Percentiles rank a stretch among this genome's conserved stretches.
Conservation (phyloP, 2,797 vertebrate species). For the Siniperca undulata region DNA sequence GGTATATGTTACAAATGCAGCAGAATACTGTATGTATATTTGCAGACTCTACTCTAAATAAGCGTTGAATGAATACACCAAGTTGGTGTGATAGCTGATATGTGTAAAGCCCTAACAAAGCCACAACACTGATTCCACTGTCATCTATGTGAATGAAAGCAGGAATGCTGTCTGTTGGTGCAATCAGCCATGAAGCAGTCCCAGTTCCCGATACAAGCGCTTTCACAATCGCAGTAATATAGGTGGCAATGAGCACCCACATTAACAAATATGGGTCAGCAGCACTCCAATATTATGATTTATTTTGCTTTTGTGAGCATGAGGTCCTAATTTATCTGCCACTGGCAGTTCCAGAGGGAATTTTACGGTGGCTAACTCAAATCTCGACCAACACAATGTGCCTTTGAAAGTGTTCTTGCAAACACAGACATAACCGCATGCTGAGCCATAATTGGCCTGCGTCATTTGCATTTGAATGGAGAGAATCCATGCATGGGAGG, state of each 20-base stretch:
- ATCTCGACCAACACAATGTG: constrained; percentile 71
- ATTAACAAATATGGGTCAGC: constrained; percentile 76
- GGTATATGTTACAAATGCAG: neutral
- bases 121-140: constrained; percentile 46
- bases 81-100: constrained; percentile 43
- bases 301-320: constrained; percentile 73
- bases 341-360: constrained; percentile 65
- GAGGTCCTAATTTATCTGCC: constrained; percentile 73
- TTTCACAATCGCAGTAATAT: constrained; percentile 57
- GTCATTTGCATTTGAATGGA: constrained; percentile 85
- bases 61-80: constrained; percentile 14
- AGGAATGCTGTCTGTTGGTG: constrained; percentile 43
- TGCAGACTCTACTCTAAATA: constrained; percentile 6
- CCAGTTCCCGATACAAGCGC: constrained; percentile 19
- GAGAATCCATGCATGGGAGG: constrained; percentile 62
- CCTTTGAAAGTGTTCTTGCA: constrained; percentile 76
- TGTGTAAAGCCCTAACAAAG: constrained; percentile 48
- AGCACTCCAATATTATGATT: constrained; percentile 66
- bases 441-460: constrained; percentile 79
- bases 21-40: constrained; percentile 2
- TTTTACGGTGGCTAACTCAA: constrained; percentile 64
- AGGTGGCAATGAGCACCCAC: constrained; percentile 64
- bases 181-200: constrained; percentile 52
- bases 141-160: constrained; percentile 43
- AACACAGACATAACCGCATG: constrained; percentile 78